A percentile compares a stretch with the other conserved stretches of the same genome.
Conservation (phyloP, 2,888 invertebrate species). For the Diaphora mendica region DNA sequence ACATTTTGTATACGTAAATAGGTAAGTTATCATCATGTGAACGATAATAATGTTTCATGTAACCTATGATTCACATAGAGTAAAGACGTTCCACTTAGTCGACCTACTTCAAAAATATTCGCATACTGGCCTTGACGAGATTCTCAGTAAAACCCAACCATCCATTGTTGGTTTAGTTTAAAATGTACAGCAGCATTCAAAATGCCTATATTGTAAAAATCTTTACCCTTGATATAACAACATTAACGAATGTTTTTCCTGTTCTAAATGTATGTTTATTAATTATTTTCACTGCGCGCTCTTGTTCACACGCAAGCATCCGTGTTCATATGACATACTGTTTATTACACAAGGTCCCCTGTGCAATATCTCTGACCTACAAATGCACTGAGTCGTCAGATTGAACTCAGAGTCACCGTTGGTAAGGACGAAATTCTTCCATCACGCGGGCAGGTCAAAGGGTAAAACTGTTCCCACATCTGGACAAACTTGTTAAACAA, state of each 20-base stretch:
- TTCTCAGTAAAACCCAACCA: slow-evolving; percentile 63
- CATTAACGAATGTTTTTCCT: slow-evolving; percentile 38
- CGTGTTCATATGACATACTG: slow-evolving; percentile 64
- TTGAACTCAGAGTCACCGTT: slow-evolving; percentile 62
- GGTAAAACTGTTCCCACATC: slow-evolving; percentile 70
- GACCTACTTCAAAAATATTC: slow-evolving; percentile 72
- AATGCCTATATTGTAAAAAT: background rate
- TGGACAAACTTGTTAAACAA: slow-evolving; percentile 55
- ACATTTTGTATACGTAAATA: slow-evolving; percentile 12
- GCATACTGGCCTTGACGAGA: slow-evolving; percentile 62
- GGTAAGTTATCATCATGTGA: slow-evolving; percentile 36
- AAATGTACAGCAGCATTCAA: slow-evolving; percentile 28
- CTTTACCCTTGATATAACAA: slow-evolving; percentile 6
- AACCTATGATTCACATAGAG: slow-evolving; percentile 65
- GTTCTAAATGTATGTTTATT: slow-evolving; percentile 40
- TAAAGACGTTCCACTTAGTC: slow-evolving; percentile 62
- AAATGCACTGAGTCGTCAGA: slow-evolving; percentile 62
- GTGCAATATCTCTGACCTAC: slow-evolving; percentile 78
- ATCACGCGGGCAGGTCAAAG: slow-evolving; percentile 70
- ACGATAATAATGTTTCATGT: slow-evolving; percentile 51
- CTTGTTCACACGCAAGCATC: slow-evolving; percentile 57
- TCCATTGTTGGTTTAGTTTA: slow-evolving; percentile 49
- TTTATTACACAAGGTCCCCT: slow-evolving; percentile 74
- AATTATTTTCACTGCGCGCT: slow-evolving; percentile 48
- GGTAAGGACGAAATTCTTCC: slow-evolving; percentile 68